A percentile compares a stretch with the other conserved stretches of the same genome.
phyloP scores from a whole-genome alignment of 2,797 vertebrate species.

The Austrolebias charrua region DNA sequence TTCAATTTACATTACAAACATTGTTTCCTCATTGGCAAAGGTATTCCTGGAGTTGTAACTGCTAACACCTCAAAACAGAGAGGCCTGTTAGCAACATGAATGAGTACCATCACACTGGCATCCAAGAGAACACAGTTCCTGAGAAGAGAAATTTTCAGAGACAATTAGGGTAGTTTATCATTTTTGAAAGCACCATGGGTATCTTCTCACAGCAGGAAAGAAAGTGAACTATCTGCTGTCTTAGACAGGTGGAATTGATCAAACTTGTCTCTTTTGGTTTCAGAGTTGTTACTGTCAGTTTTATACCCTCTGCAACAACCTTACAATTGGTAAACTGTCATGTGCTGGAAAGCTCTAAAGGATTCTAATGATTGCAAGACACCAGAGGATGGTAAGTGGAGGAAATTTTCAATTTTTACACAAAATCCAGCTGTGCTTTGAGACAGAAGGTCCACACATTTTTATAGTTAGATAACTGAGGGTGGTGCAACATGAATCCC shows the following conservation, averaged over 20 bases:
- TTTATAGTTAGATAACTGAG: not conserved
- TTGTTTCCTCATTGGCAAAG: not conserved
- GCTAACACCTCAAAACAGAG: not conserved
- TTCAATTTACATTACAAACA: not conserved
- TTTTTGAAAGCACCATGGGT: not conserved
- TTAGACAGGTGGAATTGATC: not conserved
- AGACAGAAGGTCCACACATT: not conserved
- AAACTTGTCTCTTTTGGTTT: constrained; percentile 1
- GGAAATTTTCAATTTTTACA: not conserved
- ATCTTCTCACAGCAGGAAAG: not conserved
- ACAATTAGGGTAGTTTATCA: constrained; percentile 11
- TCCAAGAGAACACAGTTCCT: not conserved
- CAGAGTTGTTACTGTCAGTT: constrained; percentile 5
- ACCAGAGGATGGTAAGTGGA: not conserved
- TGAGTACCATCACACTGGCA: not conserved
- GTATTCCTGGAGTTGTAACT: not conserved
- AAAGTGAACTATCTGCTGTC: constrained; percentile 4
- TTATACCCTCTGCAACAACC: not conserved
- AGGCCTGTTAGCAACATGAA: not conserved
- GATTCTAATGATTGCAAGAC: not conserved
- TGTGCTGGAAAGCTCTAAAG: not conserved
- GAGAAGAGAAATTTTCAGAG: not conserved
- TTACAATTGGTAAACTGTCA: constrained; percentile 2
- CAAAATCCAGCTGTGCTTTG: not conserved
- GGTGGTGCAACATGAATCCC: not conserved